Conservation (phyloP, 2,797 vertebrate species). For the Cuniculus paca region DNA sequence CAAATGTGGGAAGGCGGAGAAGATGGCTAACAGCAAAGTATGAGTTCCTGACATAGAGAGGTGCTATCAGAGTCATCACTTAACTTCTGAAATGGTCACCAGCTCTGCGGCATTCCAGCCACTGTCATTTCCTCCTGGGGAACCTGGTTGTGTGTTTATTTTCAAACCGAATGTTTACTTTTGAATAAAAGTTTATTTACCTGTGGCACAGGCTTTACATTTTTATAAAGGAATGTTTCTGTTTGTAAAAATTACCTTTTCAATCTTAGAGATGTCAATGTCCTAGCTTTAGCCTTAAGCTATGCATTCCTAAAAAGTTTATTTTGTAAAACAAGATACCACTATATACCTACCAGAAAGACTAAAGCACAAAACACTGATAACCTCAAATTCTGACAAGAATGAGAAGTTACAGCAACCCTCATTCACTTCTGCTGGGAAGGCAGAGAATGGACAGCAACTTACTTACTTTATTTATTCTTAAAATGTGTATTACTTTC, state of each 20-base stretch:
- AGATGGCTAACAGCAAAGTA: neutral
- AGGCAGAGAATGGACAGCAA: neutral
- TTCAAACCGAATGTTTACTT: conserved; percentile 57
- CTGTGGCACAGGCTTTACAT: neutral
- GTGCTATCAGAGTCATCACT: neutral
- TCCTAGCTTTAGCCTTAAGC: conserved; percentile 47
- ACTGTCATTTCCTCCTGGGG: neutral
- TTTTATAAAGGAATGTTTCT: conserved; percentile 45
- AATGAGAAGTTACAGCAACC: neutral
- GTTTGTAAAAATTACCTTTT: conserved; percentile 41
- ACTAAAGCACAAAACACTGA: neutral
- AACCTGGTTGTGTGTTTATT: conserved; percentile 25
- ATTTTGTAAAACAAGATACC: conserved; percentile 27
- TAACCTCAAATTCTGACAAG: neutral
- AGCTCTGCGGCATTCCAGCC: neutral
- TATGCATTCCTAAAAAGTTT: conserved; percentile 18
- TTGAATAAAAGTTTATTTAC: conserved; percentile 37
- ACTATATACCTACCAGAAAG: neutral
- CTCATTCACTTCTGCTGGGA: conserved; percentile 9
- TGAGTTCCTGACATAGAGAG: neutral
- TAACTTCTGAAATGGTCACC: neutral
- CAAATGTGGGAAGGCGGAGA: neutral
- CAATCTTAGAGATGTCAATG: neutral
- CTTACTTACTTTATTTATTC: neutral
- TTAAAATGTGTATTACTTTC: neutral